Base-by-base conservation (phyloP, 1,140 invertebrate genomes). In the Solenopsis fugax region DNA sequence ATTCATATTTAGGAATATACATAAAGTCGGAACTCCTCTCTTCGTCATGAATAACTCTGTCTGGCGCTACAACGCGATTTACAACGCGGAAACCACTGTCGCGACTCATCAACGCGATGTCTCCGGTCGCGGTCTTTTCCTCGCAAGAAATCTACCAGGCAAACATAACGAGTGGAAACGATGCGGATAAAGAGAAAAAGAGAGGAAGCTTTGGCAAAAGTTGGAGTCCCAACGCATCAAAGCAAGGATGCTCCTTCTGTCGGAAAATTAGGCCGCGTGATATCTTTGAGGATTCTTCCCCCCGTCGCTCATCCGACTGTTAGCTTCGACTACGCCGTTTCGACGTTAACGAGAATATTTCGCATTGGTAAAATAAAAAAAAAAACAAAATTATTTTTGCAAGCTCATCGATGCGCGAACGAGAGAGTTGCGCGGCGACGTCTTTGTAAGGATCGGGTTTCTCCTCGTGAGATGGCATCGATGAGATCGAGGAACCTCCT, bases 231-330 rank as follows among this genome's bases (percentile, higher is more conserved):
- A 1, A 48, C n/a, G 81, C 76, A 81, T 54, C 85, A 78, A 85
- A 65, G 73, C 60, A 84, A 64, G 85, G 82, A 80, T 88, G 86
- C 41, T 72, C 60, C 24, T 37, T 90, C 88, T 87, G 45, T 67
- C 54, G 88, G 82, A 87, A 89, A 90, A 87, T 90, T 89, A 78
- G 62, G 67, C 67, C 72, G 50, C 62, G 50, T 67, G 52, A 82
- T 24, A 65, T 87, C 77, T 89, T 87, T 84, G 71, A 78, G 34
- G 5, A 76, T 12, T 16, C 6, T 21, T 48, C 16, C n/a, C 21
- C 24, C 12, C 76, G 58, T 24, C 75, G 54, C 18, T n/a, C 37
- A 16, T 16, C 52, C 65, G 29, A 18, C 64, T 71, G 71, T 71
- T 48, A 48, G 54, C 37, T 50, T 21, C 24, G 71, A 45, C 41